Conservation (phyloP, 2,888 invertebrate genomes). For the Sympetrum striolatum region DNA sequence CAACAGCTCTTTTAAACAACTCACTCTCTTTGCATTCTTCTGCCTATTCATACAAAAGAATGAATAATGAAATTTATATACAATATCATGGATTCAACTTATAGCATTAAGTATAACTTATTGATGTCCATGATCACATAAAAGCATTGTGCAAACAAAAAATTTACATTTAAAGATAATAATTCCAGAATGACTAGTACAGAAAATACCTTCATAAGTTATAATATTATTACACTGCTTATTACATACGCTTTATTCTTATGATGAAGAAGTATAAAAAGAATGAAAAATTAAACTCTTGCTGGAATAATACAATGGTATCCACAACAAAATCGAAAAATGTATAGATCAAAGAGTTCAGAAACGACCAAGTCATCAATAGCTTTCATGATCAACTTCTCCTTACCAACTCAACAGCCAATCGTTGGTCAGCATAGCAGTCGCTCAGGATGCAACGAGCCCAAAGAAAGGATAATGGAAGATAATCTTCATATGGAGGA, state of each 20-base stretch:
- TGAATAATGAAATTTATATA: too few relatives aligned
- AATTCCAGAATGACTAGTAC: too few relatives aligned
- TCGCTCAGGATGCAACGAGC: neutral
- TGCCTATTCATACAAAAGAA: neutral
- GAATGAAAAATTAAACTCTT: too few relatives aligned
- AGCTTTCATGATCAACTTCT: neutral
- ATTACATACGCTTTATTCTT: too few relatives aligned
- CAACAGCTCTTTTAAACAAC: neutral
- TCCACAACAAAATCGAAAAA: neutral
- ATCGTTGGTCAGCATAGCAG: slow-evolving; percentile 16
- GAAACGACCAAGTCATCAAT: neutral
- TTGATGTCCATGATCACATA: too few relatives aligned
- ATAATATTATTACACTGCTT: too few relatives aligned
- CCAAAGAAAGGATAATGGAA: slow-evolving; percentile 4
- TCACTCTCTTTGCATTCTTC: neutral
- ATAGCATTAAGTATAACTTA: too few relatives aligned
- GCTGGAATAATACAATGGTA: neutral
- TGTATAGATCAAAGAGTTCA: neutral
- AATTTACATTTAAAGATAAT: too few relatives aligned
- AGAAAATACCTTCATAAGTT: too few relatives aligned
- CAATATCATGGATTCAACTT: too few relatives aligned
- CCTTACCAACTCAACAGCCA: slow-evolving; percentile 9
- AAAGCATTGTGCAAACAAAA: too few relatives aligned
- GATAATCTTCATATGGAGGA: slow-evolving; percentile 7
- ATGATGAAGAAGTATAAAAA: too few relatives aligned